Conservation (phyloP, 2,797 vertebrate genomes). For the Helarctos malayanus region DNA sequence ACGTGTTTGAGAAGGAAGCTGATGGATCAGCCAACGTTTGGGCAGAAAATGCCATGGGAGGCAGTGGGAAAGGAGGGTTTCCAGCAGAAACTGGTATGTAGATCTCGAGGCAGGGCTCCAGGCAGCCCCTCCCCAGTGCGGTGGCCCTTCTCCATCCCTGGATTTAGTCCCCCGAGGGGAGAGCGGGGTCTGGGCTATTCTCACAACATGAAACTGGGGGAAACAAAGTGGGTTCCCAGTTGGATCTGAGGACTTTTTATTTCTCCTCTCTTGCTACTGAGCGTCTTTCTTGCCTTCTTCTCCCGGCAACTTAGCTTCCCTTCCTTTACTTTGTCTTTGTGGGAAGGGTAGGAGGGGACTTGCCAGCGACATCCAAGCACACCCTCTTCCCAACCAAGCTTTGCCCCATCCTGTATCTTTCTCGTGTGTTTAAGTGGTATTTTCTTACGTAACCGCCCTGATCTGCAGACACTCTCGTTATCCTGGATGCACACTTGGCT, state of each 20-base stretch:
- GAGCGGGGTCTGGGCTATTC: rapidly evolving
- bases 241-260: not conserved
- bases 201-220: not conserved
- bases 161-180: not conserved
- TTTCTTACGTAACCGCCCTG: not conserved
- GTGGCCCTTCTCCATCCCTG: too few relatives aligned
- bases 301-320: not conserved
- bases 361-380: not conserved
- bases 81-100: rapidly evolving
- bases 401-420: not conserved
- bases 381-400: not conserved
- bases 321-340: not conserved
- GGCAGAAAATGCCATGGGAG: not conserved
- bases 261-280: not conserved
- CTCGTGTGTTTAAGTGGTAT: not conserved
- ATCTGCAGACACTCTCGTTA: not conserved
- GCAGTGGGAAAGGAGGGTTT: not conserved
- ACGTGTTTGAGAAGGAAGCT: not conserved
- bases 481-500: not conserved
- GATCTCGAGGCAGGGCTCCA: not conserved
- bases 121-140: rapidly evolving
- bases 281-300: not conserved
- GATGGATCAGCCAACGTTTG: rapidly evolving
- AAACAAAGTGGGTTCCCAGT: not conserved
- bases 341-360: not conserved